Base-by-base conservation (phyloP, 1,140 invertebrate species). In the Drosophila kepulauana region DNA sequence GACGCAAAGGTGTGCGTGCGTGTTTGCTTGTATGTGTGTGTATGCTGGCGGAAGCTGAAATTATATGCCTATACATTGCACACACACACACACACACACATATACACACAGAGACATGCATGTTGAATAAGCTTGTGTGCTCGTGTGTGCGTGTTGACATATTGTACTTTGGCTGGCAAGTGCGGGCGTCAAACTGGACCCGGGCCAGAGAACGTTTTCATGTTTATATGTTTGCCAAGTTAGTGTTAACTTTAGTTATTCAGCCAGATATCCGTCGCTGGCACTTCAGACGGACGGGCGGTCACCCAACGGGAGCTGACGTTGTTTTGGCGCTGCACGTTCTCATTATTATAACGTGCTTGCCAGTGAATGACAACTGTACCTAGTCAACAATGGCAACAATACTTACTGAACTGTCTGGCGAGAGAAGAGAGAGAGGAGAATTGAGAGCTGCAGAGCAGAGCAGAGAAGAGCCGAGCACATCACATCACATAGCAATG, bases 161-260 rank as follows among this genome's bases (percentile, higher is more conserved):
- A 89, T 88, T 89, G 75, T 85, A 48, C 68, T 66, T 35, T 43
- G 52, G 52, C 52, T 35, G 43, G n/a, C 38, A 6, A 56, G 49
- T 41, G 48, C 20, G 35, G 48, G 57, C 43, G 13, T 66, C 49
- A 25, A 16, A 58, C 16, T 16, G n/a, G 51, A 25, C 15, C 41
- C 62, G 66, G 63, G 43, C 16, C 46, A 79, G 62, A 35, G 59
- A 43, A 48, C 30, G 78, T 81, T 89, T 85, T 80, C 85, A 85
- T 89, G 85, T 90, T 89, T 85, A 89, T 89, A 85, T 89, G 86
- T 90, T 89, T 89, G 85, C 86, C 78, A 85, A 89, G 81, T 85
- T 89, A 89, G 86, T 89, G 85, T 89, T 89, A 89, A 90, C 85
- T 89, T 89, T 89, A 90, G 85, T 85, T 86, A 89, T 90, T 89